Conservation (phyloP, 2,797 vertebrate species). For the Bryconaethiops microstoma region DNA sequence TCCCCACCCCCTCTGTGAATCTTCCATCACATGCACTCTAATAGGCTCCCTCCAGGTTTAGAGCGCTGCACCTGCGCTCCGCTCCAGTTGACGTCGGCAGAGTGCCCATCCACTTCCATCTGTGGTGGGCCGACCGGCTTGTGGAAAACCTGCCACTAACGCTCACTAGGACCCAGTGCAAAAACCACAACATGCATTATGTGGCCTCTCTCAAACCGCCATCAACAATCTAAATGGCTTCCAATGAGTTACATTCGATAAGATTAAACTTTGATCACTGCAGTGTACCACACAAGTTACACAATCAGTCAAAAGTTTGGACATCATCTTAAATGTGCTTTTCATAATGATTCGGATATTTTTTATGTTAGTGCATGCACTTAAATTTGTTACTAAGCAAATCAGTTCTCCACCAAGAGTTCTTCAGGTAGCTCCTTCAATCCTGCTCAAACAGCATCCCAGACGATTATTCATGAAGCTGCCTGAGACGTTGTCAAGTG, state of each 20-base stretch:
- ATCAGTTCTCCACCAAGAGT: too few species aligned
- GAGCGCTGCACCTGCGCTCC: slow-evolving; percentile 25
- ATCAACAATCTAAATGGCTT: slow-evolving; percentile 13
- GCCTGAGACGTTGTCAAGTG: too few species aligned
- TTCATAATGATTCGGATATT: too few species aligned
- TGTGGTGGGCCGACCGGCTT: slow-evolving; percentile 1
- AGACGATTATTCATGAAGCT: too few species aligned
- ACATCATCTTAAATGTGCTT: too few species aligned
- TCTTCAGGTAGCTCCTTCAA: too few species aligned
- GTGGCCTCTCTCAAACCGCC: slow-evolving; percentile 8
- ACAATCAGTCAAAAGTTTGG: too few species aligned
- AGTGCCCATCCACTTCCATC: slow-evolving; percentile 5
- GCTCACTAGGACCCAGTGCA: not conserved
- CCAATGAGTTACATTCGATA: not conserved
- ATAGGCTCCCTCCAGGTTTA: slow-evolving; percentile 19
- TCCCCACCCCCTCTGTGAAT: not conserved
- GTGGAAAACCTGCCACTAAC: slow-evolving; percentile 17
- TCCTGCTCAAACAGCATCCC: too few species aligned
- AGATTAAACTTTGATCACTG: too few species aligned
- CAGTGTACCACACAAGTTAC: too few species aligned
- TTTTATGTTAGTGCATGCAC: too few species aligned
- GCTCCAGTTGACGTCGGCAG: slow-evolving; percentile 1
- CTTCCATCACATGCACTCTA: slow-evolving; percentile 12
- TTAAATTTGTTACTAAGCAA: too few species aligned
- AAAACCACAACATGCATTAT: slow-evolving; percentile 9